Percentiles rank a stretch among this genome's conserved stretches.
Conservation (phyloP, 2,888 invertebrate genomes). For the Andrena bicolor region DNA sequence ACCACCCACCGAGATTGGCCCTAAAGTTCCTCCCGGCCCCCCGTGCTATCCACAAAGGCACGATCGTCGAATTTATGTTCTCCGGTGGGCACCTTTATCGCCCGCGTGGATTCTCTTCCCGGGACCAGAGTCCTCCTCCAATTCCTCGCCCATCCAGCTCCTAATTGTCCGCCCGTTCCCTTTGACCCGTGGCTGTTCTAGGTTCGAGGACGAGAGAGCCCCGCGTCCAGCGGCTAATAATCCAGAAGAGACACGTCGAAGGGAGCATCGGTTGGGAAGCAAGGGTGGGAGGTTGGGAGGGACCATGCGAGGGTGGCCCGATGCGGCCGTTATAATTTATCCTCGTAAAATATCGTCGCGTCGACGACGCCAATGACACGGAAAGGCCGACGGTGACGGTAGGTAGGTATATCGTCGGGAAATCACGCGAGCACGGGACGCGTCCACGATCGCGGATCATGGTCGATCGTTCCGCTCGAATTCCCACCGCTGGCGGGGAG, state of each 20-base stretch:
- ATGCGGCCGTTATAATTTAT: slow-evolving; percentile 79
- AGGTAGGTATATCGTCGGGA: slow-evolving; percentile 59
- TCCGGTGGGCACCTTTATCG: slow-evolving; percentile 63
- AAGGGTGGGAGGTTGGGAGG: background rate
- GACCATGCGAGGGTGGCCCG: slow-evolving; percentile 56
- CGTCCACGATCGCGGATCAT: slow-evolving; percentile 2
- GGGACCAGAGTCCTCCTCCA: slow-evolving; percentile 21
- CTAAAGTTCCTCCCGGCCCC: slow-evolving; percentile 59
- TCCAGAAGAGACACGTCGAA: slow-evolving; percentile 9
- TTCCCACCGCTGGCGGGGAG: slow-evolving; percentile 17
- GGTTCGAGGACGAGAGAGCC: background rate
- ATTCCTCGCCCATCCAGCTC: slow-evolving; percentile 19
- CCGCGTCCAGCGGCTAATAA: slow-evolving; percentile 21
- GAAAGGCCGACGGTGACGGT: slow-evolving; percentile 62
- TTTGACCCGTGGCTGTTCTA: slow-evolving; percentile 11
- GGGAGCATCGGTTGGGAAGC: background rate
- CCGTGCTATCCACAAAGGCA: slow-evolving; percentile 62
- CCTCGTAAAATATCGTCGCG: slow-evolving; percentile 78
- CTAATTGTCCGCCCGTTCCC: slow-evolving; percentile 43
- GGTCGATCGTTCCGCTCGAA: slow-evolving; percentile 48
- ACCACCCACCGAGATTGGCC: slow-evolving; percentile 66
- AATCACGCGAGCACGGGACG: slow-evolving; percentile 61
- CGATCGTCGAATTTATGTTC: slow-evolving; percentile 66
- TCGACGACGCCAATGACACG: slow-evolving; percentile 68
- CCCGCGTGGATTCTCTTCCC: slow-evolving; percentile 36